Evolutionary conservation across 2,113 vertebrate genomes (phyloP).

Genomic region (Manacus vitellinus): DNA sequence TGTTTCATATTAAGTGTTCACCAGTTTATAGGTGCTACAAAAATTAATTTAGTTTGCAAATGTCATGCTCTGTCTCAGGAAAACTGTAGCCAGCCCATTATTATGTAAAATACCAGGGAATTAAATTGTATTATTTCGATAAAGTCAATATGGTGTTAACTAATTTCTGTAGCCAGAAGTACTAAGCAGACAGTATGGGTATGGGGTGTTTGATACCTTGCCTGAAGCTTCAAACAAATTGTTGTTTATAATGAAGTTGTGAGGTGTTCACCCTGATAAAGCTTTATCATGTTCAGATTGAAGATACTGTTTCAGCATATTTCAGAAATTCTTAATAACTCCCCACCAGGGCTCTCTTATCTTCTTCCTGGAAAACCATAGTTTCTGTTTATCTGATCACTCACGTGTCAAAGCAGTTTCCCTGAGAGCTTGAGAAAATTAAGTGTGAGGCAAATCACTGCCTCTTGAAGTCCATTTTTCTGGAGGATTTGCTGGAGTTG

Average conservation of each 20-base stretch:
- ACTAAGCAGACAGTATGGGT: background rate
- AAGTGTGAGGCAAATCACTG: background rate
- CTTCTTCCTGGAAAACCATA: background rate
- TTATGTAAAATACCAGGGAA: slow-evolving; percentile 16
- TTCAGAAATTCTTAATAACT: slow-evolving; percentile 18
- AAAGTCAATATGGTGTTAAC: background rate
- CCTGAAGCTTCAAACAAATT: slow-evolving; percentile 16
- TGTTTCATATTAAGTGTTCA: background rate
- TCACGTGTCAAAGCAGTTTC: background rate
- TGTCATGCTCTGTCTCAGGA: background rate
- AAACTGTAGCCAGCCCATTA: background rate
- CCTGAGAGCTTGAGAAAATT: background rate
- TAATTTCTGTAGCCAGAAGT: background rate
- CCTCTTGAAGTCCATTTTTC: background rate
- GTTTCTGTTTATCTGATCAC: slow-evolving; percentile 20
- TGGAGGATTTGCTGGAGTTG: background rate
- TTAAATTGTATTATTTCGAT: slow-evolving; percentile 21
- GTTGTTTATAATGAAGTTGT: slow-evolving; percentile 44
- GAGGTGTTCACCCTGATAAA: slow-evolving; percentile 26
- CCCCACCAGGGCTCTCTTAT: background rate
- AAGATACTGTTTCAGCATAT: slow-evolving; percentile 11
- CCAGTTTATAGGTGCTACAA: background rate
- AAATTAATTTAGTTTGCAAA: slow-evolving; percentile 27
- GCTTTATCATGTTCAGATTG: slow-evolving; percentile 28
- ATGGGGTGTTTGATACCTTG: background rate